Conservation (phyloP, 1,140 invertebrate species). For the Nasonia giraulti region DNA sequence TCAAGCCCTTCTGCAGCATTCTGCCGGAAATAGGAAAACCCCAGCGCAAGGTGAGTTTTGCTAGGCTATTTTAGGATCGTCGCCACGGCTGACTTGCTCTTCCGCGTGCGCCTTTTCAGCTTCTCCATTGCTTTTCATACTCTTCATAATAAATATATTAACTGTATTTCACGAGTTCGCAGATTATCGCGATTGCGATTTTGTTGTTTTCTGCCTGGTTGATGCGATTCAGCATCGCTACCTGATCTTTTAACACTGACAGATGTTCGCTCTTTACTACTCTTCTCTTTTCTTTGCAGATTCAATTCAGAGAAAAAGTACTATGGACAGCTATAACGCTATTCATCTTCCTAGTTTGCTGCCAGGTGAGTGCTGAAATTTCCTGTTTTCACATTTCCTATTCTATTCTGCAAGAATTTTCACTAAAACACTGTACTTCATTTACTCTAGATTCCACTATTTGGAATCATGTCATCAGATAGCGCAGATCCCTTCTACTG, state of each 20-base stretch:
- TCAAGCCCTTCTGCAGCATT: constrained; percentile 99
- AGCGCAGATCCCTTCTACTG: constrained; percentile 99
- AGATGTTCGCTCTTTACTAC: neutral
- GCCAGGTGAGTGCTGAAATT: constrained; percentile 85
- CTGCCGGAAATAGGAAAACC: constrained; percentile 99
- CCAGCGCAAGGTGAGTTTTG: constrained; percentile 91
- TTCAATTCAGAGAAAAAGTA: constrained; percentile 99
- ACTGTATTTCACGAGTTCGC: no score
- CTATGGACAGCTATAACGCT: constrained; percentile 99
- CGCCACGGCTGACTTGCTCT: constrained; percentile 58
- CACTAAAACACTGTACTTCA: neutral
- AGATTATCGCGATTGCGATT: no score
- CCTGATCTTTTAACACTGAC: neutral
- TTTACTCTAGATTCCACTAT: constrained; percentile 91
- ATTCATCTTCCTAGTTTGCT: constrained; percentile 99
- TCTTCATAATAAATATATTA: no score
- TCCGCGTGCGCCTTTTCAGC: neutral
- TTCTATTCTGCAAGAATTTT: neutral
- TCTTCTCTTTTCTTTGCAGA: constrained; percentile 76
- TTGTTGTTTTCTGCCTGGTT: constrained; percentile 42
- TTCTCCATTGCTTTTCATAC: neutral
- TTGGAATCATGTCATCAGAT: constrained; percentile 99
- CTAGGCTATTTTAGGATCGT: neutral
- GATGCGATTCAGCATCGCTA: no score
- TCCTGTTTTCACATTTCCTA: neutral